Evolutionary conservation across 2,888 invertebrate species (phyloP).

Genomic region (Eretmocerus hayati): DNA sequence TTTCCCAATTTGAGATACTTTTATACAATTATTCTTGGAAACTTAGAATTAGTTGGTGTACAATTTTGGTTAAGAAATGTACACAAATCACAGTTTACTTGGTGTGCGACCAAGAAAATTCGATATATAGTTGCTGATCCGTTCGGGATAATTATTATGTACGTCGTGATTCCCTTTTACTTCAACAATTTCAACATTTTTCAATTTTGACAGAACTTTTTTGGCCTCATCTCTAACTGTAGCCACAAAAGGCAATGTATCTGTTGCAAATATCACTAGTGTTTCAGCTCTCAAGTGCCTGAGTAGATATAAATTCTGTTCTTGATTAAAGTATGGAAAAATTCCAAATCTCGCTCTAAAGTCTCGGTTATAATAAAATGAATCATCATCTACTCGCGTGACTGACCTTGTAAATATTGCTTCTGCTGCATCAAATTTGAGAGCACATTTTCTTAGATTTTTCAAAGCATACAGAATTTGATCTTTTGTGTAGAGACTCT

Average conservation of each 20-base stretch:
- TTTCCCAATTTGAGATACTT: too few species aligned
- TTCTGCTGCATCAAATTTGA: constrained; percentile 49
- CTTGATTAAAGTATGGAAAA: constrained; percentile 31
- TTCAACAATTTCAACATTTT: constrained; percentile 22
- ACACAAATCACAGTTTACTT: constrained; percentile 23
- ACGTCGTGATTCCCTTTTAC: constrained; percentile 58
- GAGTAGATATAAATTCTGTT: constrained; percentile 18
- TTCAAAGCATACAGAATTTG: constrained; percentile 49
- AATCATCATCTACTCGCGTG: constrained; percentile 42
- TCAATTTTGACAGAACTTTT: background rate
- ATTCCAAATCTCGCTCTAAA: constrained; percentile 47
- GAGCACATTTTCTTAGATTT: constrained; percentile 39
- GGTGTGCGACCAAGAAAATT: constrained; percentile 44
- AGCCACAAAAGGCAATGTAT: constrained; percentile 10
- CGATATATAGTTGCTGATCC: constrained; percentile 49
- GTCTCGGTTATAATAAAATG: constrained; percentile 54
- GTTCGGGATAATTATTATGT: constrained; percentile 55
- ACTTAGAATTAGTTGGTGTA: too few species aligned
- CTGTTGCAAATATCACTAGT: constrained; percentile 12
- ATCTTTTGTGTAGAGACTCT: constrained; percentile 44
- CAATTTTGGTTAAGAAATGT: too few species aligned
- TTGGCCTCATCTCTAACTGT: background rate
- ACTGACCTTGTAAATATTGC: constrained; percentile 49
- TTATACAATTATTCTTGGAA: too few species aligned
- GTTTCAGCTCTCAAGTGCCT: constrained; percentile 14